These are phyloP conservation scores for Spinibarbus caldwelli DNA, from an alignment of 2,797 vertebrate genomes.

Conservation along the genomic window DNA sequence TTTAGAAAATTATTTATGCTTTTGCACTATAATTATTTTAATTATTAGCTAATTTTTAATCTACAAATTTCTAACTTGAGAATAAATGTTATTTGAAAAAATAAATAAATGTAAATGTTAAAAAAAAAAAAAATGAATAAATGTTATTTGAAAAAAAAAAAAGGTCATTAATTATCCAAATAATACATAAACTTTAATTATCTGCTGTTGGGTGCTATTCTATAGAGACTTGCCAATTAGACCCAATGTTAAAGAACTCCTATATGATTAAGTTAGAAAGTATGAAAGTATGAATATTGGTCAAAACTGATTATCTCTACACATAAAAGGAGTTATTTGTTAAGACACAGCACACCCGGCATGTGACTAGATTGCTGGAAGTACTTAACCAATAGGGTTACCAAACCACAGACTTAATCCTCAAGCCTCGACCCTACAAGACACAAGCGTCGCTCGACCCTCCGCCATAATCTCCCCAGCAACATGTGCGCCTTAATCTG, in stretches of 20 bases:
- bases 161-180: background rate
- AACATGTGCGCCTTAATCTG: conserved; percentile 73
- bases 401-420: conserved; percentile 58
- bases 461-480: conserved; percentile 64
- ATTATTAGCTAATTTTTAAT: background rate
- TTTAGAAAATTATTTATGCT: background rate
- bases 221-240: background rate
- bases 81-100: background rate
- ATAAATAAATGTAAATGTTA: too few relatives aligned
- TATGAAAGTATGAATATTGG: background rate
- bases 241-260: conserved; percentile 4
- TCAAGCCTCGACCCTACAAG: conserved; percentile 54
- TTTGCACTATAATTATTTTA: background rate
- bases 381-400: conserved; percentile 41
- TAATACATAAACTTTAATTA: background rate
- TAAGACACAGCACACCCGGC: conserved; percentile 22
- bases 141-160: background rate
- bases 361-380: conserved; percentile 51
- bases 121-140: too few relatives aligned
- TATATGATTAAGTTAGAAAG: background rate
- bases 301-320: background rate
- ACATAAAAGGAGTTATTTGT: conserved; percentile 17
- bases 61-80: background rate
- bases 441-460: conserved; percentile 58
- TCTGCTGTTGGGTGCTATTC: background rate